Conservation (phyloP, 2,113 vertebrate species). For the Scortum barcoo region DNA sequence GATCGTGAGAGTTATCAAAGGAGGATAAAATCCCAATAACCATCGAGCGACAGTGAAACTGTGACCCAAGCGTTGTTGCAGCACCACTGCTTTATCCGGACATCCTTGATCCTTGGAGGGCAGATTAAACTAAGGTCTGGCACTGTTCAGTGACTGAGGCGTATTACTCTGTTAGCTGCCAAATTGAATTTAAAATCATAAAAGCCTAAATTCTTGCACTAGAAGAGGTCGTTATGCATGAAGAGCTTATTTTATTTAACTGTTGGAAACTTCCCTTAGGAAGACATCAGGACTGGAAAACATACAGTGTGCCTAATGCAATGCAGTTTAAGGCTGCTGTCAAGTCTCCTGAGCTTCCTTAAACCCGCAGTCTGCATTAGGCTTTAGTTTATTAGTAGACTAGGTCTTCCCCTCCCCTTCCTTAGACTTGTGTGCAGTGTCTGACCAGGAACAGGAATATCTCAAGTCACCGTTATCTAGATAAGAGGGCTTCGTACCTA, state of each 20-base stretch:
- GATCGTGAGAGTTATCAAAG: not conserved
- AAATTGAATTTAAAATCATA: not conserved
- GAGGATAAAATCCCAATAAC: not conserved
- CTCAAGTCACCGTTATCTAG: not conserved
- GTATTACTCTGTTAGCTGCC: not conserved
- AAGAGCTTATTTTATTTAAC: not conserved
- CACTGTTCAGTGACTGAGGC: not conserved
- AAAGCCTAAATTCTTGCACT: not conserved
- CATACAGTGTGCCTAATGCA: no score
- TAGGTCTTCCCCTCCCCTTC: not conserved
- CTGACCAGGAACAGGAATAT: not conserved
- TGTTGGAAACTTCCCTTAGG: not conserved
- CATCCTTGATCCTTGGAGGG: not conserved
- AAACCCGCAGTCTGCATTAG: not conserved
- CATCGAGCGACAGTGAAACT: not conserved
- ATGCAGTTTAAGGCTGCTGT: not conserved
- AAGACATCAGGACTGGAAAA: not conserved
- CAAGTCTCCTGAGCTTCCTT: not conserved
- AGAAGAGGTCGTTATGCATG: not conserved
- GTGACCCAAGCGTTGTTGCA: not conserved
- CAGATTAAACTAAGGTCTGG: not conserved
- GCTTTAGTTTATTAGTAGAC: constrained; percentile 12
- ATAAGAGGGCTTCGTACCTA: not conserved
- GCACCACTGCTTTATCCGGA: not conserved
- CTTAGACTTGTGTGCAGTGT: not conserved